Evolutionary conservation across 2,888 invertebrate species (phyloP), one percentile per base, ranked within the genome.

Genomic region (Eulithis prunata): DNA sequence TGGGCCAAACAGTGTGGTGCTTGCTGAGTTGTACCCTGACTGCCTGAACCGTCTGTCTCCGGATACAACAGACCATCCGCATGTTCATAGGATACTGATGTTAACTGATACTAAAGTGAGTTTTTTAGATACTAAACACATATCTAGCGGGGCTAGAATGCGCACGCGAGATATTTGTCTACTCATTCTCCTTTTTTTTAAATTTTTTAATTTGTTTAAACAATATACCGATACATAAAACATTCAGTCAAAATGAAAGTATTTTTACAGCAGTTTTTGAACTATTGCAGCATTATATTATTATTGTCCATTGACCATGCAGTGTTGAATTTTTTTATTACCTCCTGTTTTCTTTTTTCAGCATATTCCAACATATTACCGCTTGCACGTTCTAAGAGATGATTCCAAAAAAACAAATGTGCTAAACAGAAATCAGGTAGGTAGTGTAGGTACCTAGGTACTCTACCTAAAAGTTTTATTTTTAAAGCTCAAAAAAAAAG

Each of bases 1-100:
- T 0, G 95, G 95, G 0, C 90, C 91, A 41, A 93, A 93, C 72
- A 88, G 91, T 56, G 94, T 96, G 49, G 94, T 96, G n/a, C 85
- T 96, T 11, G 93, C 95, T 0, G 95, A 95, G 73, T 91, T 95
- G 79, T 96, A 94, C 81, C 96, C 96, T 0, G 94, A 94, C 76
- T 95, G 95, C 54, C 87, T 93, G 61, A 95, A 94, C 85, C 86
- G 94, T 54, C 90, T 94, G 46, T 94, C 91, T 6, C 90, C 91
- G 0, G 93, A 94, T 62, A 94, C 94, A 10, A 91, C 93, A 0
- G 94, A 94, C 66, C 93, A 94, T 66, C 93, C 92, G 1, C 91
- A 94, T 61, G 77, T 79, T 1, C 94, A 94, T 64, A 91, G 94
- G 64, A 94, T 96, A 76, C 83, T 96, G 21, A 96, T 96, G 88